phyloP scores from a whole-genome alignment of 2,113 vertebrate genomes.

The Canis aureus region DNA sequence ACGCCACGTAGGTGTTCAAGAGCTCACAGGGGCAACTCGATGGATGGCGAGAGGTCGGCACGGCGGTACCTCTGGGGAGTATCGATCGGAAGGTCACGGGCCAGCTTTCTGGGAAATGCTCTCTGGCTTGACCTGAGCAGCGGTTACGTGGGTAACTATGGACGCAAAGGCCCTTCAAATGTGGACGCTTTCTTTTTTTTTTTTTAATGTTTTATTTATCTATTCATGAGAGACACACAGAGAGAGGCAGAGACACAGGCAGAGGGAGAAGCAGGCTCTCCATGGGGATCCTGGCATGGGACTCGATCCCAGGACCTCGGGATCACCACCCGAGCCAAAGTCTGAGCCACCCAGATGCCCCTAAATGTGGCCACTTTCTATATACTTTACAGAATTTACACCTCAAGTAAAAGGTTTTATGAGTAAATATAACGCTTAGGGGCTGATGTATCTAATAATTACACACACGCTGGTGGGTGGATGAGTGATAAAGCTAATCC shows the following conservation, averaged over 20 bases:
- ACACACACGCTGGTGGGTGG: rapidly evolving
- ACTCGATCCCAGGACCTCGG: too few relatives aligned
- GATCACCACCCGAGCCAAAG: too few relatives aligned
- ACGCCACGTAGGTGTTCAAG: rapidly evolving
- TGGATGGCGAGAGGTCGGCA: rapidly evolving
- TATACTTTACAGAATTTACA: not conserved
- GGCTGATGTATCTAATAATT: not conserved
- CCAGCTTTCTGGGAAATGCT: not conserved
- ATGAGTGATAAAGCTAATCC: not conserved
- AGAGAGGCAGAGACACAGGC: too few relatives aligned
- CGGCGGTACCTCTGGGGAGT: rapidly evolving
- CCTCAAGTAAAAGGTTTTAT: not conserved
- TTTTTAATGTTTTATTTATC: too few relatives aligned
- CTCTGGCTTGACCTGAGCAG: not conserved
- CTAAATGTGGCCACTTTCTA: too few relatives aligned
- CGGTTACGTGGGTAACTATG: rapidly evolving
- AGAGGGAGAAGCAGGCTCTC: too few relatives aligned
- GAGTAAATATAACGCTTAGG: not conserved
- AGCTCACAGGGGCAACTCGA: not conserved
- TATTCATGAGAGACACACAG: too few relatives aligned
- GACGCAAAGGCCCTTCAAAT: not conserved
- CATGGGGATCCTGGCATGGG: too few relatives aligned
- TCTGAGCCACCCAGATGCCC: too few relatives aligned
- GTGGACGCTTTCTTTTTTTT: not conserved
- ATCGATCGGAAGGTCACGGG: rapidly evolving